Base-by-base conservation (phyloP, 2,113 vertebrate species). In the Urocynchramus pylzowi region DNA sequence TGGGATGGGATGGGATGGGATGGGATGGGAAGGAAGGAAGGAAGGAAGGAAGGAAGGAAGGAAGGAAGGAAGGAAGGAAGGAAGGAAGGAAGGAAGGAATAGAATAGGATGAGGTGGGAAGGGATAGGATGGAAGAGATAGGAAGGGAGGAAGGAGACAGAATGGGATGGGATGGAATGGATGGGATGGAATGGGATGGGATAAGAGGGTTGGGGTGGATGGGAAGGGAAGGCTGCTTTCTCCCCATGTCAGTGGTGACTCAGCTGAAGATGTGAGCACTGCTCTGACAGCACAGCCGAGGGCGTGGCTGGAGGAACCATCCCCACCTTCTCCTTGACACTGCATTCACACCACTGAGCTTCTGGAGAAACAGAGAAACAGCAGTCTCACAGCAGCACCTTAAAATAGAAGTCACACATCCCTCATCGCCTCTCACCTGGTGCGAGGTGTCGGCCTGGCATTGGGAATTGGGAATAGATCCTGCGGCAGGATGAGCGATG, bases 261-360 rank as follows among this genome's bases (percentile, higher is more conserved):
- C 37, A 53, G 37, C 31, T 65, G 74, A 18, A 57, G 35, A 24
- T 20, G 49, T 12, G 35, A 75, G 41, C 2, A 0, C 39, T 60
- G 74, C 41, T 79, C 28, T 28, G 3, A 0, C 13, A 42, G 50
- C 69, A 49, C 28, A 53, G 45, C 49, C 6, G 10, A 84, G 61
- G 2, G 1, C 0, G 2, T 37, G 57, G 31, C 70, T 74, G 33
- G 63, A 28, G 39, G 16, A 64, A 4, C 61, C 0, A 0, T 49
- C 65, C 57, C 57, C 61, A 61, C 78, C 67, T 64, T 65, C 47
- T 26, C 74, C 68, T 70, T 37, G 28, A 12, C 0, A 4, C 42
- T 24, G 1, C 2, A 6, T 79, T 96, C 77, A 53, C 87, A 79
- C 57, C 0, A 0, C 60, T 41, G 69, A 37, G 49, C 70, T 26